These are phyloP conservation scores for Aldrovandia affinis DNA, from an alignment of 2,797 vertebrate species.

Conservation along the genomic window DNA sequence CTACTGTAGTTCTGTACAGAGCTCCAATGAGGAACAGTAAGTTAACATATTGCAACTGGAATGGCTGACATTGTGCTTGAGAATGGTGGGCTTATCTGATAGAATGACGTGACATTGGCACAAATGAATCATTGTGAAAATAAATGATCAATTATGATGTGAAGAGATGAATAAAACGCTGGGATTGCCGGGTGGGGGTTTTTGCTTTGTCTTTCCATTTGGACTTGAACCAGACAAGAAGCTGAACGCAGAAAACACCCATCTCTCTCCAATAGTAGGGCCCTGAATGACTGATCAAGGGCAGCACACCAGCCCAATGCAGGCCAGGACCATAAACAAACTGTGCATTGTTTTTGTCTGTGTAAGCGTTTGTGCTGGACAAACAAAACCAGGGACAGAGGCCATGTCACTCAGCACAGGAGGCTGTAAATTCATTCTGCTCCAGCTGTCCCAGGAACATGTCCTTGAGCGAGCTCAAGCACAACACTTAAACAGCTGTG, in stretches of 20 bases:
- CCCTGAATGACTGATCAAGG: slow-evolving; percentile 41
- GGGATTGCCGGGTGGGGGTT: not conserved
- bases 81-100: not conserved
- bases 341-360: slow-evolving; percentile 53
- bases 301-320: slow-evolving; percentile 45
- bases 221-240: not conserved
- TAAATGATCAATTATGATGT: not conserved
- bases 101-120: not conserved
- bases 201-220: not conserved
- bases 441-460: not conserved
- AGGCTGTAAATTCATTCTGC: not conserved
- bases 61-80: not conserved
- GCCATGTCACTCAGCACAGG: slow-evolving; percentile 4
- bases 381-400: slow-evolving; percentile 47
- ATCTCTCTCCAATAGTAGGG: not conserved
- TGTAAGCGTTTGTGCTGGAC: slow-evolving; percentile 58
- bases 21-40: not conserved
- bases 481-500: not conserved
- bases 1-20: not conserved
- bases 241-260: not conserved
- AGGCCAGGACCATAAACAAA: slow-evolving; percentile 63
- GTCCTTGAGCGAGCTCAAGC: not conserved
- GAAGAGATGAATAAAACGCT: not conserved
- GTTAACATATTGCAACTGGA: not conserved
- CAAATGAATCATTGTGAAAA: slow-evolving; percentile 4